These are phyloP conservation scores for Parambassis ranga DNA, from an alignment of 2,797 vertebrate species.

Conservation along the genomic window DNA sequence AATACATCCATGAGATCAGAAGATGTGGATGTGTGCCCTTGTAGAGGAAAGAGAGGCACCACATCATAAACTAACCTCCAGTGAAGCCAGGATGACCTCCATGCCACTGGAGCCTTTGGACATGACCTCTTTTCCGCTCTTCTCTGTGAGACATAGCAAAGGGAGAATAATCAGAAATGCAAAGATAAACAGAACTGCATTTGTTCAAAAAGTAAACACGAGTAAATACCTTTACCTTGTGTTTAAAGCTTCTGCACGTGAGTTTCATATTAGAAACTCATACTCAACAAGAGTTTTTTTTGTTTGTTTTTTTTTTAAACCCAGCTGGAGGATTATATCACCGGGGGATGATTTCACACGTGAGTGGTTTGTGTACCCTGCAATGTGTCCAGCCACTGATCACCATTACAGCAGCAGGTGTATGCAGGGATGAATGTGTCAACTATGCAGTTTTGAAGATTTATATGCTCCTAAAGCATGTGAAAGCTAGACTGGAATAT, in stretches of 20 bases:
- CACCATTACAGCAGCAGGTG: neutral
- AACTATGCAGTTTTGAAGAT: slow-evolving; percentile 5
- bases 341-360: neutral
- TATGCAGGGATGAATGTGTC: slow-evolving; percentile 8
- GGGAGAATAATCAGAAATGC: neutral
- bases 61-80: slow-evolving; percentile 84
- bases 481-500: slow-evolving; percentile 8
- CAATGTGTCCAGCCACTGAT: neutral
- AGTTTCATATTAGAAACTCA: neutral
- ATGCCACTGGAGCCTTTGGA: slow-evolving; percentile 94
- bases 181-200: no score
- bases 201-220: no score
- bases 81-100: slow-evolving; percentile 90
- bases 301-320: no score
- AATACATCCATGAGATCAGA: no score
- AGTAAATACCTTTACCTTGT: no score
- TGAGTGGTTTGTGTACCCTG: neutral
- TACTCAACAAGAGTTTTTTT: neutral
- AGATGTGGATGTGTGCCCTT: no score
- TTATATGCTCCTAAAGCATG: slow-evolving; percentile 5
- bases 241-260: no score
- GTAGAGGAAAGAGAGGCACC: neutral
- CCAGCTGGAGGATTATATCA: neutral
- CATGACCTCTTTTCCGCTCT: slow-evolving; percentile 94
- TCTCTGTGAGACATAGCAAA: slow-evolving; percentile 85